Evolutionary conservation across 2,888 invertebrate species (phyloP).

Genomic region (Zhengitettix transpicula): DNA sequence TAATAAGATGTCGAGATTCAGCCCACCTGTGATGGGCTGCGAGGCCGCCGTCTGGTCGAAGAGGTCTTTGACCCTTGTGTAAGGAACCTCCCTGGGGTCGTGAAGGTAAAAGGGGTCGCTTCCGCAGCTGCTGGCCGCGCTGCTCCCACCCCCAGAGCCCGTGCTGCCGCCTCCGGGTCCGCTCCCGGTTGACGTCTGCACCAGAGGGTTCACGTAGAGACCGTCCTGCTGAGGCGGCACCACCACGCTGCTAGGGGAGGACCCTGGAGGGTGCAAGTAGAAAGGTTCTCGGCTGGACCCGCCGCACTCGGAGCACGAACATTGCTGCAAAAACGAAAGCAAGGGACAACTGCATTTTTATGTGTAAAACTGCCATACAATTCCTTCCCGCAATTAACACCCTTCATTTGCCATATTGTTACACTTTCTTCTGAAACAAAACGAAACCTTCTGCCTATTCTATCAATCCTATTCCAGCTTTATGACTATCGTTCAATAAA

Average conservation of each 20-base stretch:
- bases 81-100: conserved; percentile 60
- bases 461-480: no score
- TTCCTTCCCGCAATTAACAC: no score
- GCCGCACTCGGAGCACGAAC: conserved; percentile 35
- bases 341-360: no score
- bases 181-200: not conserved
- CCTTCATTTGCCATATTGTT: no score
- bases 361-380: no score
- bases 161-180: conserved; percentile 26
- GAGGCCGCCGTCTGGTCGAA: conserved; percentile 33
- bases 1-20: not conserved
- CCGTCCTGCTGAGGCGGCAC: conserved; percentile 50
- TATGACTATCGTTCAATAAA: no score
- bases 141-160: conserved; percentile 38
- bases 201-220: conserved; percentile 57
- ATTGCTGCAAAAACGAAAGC: conserved; percentile 25
- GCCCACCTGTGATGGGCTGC: not conserved
- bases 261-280: conserved; percentile 44
- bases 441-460: no score
- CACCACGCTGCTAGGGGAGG: conserved; percentile 15
- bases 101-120: conserved; percentile 73
- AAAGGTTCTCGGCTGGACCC: conserved; percentile 37
- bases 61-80: conserved; percentile 69
- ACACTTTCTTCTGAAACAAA: no score
- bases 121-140: conserved; percentile 27